Evolutionary conservation across 2,888 invertebrate species (phyloP).

Genomic region (Papilio demoleus): DNA sequence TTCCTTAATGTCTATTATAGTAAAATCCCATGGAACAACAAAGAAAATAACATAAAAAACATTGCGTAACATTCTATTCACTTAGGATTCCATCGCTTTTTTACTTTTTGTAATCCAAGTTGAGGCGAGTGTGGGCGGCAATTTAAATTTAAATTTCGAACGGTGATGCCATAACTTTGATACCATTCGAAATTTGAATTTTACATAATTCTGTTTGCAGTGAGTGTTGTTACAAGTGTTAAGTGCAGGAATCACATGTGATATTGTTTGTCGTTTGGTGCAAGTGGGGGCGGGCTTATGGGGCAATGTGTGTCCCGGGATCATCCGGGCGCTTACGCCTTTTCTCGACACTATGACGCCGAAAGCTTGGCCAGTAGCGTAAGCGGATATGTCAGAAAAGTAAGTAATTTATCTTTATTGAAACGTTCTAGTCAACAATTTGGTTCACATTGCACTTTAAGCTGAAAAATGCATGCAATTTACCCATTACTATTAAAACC

Average conservation of each 20-base stretch:
- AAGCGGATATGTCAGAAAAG: slow-evolving; percentile 64
- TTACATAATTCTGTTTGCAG: slow-evolving; percentile 20
- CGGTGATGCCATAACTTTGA: slow-evolving; percentile 21
- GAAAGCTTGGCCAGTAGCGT: slow-evolving; percentile 75
- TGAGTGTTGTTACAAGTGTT: slow-evolving; percentile 30
- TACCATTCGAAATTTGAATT: slow-evolving; percentile 15
- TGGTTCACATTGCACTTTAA: too few relatives aligned
- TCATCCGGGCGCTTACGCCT: slow-evolving; percentile 77
- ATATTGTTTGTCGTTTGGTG: slow-evolving; percentile 49
- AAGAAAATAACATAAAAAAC: slow-evolving; percentile 21
- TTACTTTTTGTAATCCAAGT: slow-evolving; percentile 30
- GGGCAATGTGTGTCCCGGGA: slow-evolving; percentile 91
- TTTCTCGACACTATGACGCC: slow-evolving; percentile 76
- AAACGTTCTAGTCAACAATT: too few relatives aligned
- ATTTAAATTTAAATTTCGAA: slow-evolving; percentile 40
- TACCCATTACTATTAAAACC: too few relatives aligned
- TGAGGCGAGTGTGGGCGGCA: slow-evolving; percentile 30
- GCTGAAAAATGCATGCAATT: too few relatives aligned
- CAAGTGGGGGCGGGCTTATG: slow-evolving; percentile 79
- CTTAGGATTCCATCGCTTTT: slow-evolving; percentile 33
- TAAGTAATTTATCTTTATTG: too few relatives aligned
- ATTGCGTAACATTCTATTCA: slow-evolving; percentile 30
- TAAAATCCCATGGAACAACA: slow-evolving; percentile 8
- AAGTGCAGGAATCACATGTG: slow-evolving; percentile 45
- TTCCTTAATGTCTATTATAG: slow-evolving; percentile 1